Evolutionary conservation across 1,140 invertebrate species (phyloP).

Genomic region (Lucilia sericata): DNA sequence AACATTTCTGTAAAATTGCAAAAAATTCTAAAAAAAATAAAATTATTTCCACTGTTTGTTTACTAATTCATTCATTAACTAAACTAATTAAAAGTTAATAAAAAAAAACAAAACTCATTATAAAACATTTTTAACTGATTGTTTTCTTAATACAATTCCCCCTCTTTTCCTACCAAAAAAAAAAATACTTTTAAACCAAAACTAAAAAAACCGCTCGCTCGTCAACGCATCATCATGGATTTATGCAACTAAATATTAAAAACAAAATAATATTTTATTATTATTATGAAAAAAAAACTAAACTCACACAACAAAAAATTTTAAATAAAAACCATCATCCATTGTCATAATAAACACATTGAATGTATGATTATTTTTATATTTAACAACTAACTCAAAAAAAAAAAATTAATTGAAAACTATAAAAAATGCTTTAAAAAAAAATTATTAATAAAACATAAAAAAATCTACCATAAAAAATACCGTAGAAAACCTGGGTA

Average conservation of each 20-base stretch:
- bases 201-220: slow-evolving; percentile 44
- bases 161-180: slow-evolving; percentile 46
- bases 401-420: slow-evolving; percentile 38
- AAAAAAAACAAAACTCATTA: slow-evolving; percentile 52
- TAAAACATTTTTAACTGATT: slow-evolving; percentile 59
- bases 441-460: slow-evolving; percentile 46
- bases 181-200: slow-evolving; percentile 39
- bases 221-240: slow-evolving; percentile 50
- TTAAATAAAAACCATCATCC: slow-evolving; percentile 29
- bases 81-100: slow-evolving; percentile 46
- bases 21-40: neutral
- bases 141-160: slow-evolving; percentile 53
- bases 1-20: neutral
- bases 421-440: slow-evolving; percentile 10
- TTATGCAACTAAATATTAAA: slow-evolving; percentile 45
- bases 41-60: slow-evolving; percentile 25
- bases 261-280: slow-evolving; percentile 10
- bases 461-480: slow-evolving; percentile 47
- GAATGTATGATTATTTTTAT: slow-evolving; percentile 30
- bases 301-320: neutral
- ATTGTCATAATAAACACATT: neutral
- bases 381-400: slow-evolving; percentile 9
- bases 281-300: slow-evolving; percentile 29
- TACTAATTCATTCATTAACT: slow-evolving; percentile 45
- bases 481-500: slow-evolving; percentile 51